A percentile compares a stretch with the other conserved stretches of the same genome.
phyloP scores from a whole-genome alignment of 2,113 vertebrate species.

The Columba janthina region DNA sequence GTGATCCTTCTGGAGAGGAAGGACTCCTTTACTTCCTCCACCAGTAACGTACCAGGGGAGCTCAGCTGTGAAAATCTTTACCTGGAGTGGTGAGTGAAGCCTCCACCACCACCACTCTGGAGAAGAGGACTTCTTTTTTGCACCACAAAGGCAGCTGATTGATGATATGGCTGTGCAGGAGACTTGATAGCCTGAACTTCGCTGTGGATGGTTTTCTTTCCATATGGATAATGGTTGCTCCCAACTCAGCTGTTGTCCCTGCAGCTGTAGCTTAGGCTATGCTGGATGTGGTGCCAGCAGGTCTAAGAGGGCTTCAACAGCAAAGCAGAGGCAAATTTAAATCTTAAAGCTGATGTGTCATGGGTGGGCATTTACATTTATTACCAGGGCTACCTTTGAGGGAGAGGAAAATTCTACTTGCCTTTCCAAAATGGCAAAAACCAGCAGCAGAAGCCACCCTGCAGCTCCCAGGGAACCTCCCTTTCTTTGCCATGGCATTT shows the following conservation, averaged over 20 bases:
- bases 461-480: not conserved
- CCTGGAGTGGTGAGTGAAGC: not conserved
- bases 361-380: not conserved
- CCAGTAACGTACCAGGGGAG: not conserved
- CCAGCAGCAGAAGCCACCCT: not conserved
- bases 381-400: not conserved
- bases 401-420: not conserved
- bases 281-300: not conserved
- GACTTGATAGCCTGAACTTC: not conserved
- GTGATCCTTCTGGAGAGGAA: not conserved
- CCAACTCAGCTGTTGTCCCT: not conserved
- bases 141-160: fast-evolving
- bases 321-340: not conserved
- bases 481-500: not conserved
- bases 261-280: not conserved
- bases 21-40: not conserved
- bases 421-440: not conserved
- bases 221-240: not conserved
- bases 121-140: not conserved
- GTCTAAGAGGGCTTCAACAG: not conserved
- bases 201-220: not conserved
- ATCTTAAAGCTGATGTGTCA: not conserved
- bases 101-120: not conserved
- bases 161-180: not conserved
- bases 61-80: not conserved